Percentiles rank a stretch among this genome's conserved stretches.
These are phyloP conservation scores for Prionailurus bengalensis DNA, from an alignment of 2,113 vertebrate genomes.

Conservation along the genomic window DNA sequence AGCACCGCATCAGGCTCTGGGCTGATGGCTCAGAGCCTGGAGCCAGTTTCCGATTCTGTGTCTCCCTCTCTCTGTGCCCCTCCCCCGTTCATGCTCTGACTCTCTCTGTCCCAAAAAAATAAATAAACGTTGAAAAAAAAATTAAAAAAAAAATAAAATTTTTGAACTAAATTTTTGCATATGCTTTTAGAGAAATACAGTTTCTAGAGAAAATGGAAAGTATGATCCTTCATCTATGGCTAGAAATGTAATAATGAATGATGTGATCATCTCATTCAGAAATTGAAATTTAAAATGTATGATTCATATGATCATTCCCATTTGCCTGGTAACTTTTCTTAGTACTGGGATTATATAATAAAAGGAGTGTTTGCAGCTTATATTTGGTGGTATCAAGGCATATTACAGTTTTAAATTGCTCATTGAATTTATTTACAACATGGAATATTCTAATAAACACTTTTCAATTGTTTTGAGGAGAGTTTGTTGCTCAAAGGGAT, in stretches of 20 bases:
- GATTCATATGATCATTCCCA: background rate
- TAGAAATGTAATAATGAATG: constrained; percentile 13
- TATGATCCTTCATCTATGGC: background rate
- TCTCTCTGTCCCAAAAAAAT: no score
- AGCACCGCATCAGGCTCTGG: no score
- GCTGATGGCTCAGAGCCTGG: no score
- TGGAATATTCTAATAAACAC: background rate
- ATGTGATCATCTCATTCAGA: background rate
- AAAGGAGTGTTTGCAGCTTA: background rate
- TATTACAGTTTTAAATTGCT: constrained; percentile 21
- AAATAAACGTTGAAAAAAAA: no score
- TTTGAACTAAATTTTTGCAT: background rate
- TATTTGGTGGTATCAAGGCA: background rate
- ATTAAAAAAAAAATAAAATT: background rate
- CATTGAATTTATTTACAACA: background rate
- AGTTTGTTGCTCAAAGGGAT: background rate
- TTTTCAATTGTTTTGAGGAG: background rate
- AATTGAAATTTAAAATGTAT: background rate
- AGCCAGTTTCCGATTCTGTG: no score
- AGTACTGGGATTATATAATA: background rate
- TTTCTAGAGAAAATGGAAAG: background rate
- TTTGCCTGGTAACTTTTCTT: constrained; percentile 21
- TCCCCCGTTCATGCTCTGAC: no score
- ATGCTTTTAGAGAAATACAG: background rate
- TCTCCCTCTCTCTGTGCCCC: no score